These are phyloP conservation scores for Chelon labrosus DNA, from an alignment of 2,797 vertebrate genomes.

Conservation along the genomic window DNA sequence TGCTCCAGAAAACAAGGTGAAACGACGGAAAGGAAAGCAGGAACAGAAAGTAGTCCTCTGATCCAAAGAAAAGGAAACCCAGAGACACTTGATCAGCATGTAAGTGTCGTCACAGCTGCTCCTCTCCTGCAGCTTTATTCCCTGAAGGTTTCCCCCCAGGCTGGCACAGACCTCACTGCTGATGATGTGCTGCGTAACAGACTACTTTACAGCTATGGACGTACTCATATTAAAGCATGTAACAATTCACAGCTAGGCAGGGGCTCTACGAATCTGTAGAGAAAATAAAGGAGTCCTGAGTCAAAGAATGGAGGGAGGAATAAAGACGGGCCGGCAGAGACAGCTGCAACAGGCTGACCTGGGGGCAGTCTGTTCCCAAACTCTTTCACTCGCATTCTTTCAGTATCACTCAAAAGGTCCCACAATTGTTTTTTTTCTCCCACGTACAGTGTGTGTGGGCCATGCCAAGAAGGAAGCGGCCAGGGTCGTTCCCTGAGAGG, in stretches of 20 bases:
- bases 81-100: not conserved
- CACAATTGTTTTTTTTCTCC: constrained; percentile 45
- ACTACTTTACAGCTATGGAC: constrained; percentile 20
- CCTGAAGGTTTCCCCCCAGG: constrained; percentile 13
- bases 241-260: constrained; percentile 38
- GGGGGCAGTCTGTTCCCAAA: constrained; percentile 62
- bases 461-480: constrained; percentile 56
- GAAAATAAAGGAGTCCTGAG: constrained; percentile 16
- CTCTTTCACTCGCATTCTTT: constrained; percentile 55
- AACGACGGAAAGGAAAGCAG: constrained; percentile 30
- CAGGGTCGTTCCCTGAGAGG: constrained; percentile 39
- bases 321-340: constrained; percentile 50
- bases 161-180: constrained; percentile 9
- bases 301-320: constrained; percentile 36
- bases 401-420: constrained; percentile 27
- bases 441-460: constrained; percentile 7
- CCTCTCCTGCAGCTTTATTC: constrained; percentile 11
- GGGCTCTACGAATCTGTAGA: constrained; percentile 15
- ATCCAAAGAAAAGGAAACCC: constrained; percentile 22
- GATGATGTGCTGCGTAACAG: not conserved
- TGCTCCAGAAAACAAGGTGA: constrained; percentile 47
- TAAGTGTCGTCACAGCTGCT: constrained; percentile 33
- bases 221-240: constrained; percentile 7
- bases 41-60: not conserved
- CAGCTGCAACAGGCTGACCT: constrained; percentile 49